Conservation (phyloP, 2,797 vertebrate genomes). For the Leptatherina wallacei region DNA sequence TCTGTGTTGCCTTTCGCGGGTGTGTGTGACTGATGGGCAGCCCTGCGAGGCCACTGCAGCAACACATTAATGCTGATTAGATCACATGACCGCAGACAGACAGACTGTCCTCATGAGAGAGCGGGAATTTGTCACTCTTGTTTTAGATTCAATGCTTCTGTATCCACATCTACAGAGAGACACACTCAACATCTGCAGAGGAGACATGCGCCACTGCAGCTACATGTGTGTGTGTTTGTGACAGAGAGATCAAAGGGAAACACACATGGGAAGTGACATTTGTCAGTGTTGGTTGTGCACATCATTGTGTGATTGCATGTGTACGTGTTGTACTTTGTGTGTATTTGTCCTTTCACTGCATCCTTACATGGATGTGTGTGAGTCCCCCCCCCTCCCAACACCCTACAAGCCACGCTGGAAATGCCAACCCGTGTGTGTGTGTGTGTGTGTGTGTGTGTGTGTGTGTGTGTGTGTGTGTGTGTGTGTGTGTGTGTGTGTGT, state of each 20-base stretch:
- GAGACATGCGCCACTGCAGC: neutral
- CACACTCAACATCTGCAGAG: conserved; percentile 8
- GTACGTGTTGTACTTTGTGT: neutral
- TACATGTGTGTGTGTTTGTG: neutral
- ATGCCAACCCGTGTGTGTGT: conserved; percentile 1
- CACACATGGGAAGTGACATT: conserved; percentile 38
- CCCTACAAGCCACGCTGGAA: neutral
- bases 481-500: too few relatives aligned
- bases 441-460: neutral
- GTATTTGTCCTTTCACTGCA: neutral
- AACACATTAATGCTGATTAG: conserved; percentile 56
- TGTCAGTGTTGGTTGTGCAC: conserved; percentile 17
- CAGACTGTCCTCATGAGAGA: neutral
- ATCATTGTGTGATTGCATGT: conserved; percentile 6
- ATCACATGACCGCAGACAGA: conserved; percentile 53
- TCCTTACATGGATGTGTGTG: too few relatives aligned
- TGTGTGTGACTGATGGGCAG: conserved; percentile 39
- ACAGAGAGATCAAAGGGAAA: conserved; percentile 25
- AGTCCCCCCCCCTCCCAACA: neutral
- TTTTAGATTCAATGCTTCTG: conserved; percentile 32
- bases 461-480: too few relatives aligned
- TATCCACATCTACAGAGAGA: conserved; percentile 17
- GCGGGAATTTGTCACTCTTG: conserved; percentile 1
- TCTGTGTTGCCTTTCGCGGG: neutral
- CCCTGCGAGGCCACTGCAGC: conserved; percentile 17